Evolutionary conservation across 37 sponge, comb jelly and placozoan genomes (phyloP).

Genomic region (Tethya wilhelma): DNA sequence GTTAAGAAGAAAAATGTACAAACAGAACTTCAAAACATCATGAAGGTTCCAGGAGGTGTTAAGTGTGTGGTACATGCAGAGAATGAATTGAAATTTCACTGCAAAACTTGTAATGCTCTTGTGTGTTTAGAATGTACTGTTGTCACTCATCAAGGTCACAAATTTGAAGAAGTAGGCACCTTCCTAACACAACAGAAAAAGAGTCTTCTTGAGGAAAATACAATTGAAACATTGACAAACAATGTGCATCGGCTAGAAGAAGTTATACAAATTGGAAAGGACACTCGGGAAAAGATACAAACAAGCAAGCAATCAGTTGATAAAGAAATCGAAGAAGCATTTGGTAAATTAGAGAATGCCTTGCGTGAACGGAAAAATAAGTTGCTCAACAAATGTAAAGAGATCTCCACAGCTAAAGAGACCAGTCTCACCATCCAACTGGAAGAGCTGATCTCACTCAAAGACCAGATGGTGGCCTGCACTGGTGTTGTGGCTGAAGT

Average conservation of each 20-base stretch:
- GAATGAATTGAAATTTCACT: slow-evolving; percentile 6
- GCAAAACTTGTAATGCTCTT: background rate
- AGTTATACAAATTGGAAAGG: background rate
- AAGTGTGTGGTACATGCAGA: background rate
- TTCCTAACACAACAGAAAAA: background rate
- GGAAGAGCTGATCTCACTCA: slow-evolving; percentile 5
- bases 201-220: background rate
- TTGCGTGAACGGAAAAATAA: background rate
- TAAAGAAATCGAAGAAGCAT: background rate
- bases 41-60: background rate
- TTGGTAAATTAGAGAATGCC: background rate
- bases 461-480: background rate
- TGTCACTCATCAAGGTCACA: slow-evolving; percentile 8
- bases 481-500: background rate
- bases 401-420: background rate
- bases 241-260: slow-evolving; percentile 1
- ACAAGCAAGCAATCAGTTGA: background rate
- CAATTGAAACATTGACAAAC: background rate
- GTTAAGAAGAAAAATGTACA: background rate
- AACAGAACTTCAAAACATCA: background rate
- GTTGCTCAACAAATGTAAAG: background rate
- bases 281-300: background rate
- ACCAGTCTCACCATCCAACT: background rate
- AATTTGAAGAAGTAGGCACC: background rate
- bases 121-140: slow-evolving; percentile 23